Base-by-base conservation (phyloP, 1,140 invertebrate species). In the Eupristina koningsbergeri region DNA sequence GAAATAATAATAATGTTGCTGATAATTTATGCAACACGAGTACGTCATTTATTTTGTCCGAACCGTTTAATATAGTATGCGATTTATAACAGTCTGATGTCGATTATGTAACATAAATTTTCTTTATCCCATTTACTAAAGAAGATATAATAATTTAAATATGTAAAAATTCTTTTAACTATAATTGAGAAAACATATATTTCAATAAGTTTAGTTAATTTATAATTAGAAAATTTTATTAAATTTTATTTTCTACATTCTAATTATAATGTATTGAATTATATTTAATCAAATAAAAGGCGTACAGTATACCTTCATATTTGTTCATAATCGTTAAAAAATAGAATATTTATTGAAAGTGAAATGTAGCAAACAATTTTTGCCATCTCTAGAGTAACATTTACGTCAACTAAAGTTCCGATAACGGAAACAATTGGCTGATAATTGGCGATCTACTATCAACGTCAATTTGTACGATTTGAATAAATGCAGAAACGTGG, bases 371-470 rank as follows among this genome's bases (percentile, higher is more conserved):
- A 58, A 58, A 58, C 3, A 9, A 67, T 34, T 31, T 29, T 64
- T 64, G 29, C 29, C 31, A 29, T 29, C 61, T 64, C 29, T n/a
- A 45, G 45, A 80, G 71, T 80, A 8, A 53, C 13, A 36, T 71
- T 45, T 15, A 78, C 53, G 58, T 64, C 76, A 45, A 64, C 7
- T 31, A 15, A 0, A n/a, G 29, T 36, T 22, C 2, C 17, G 45
- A 15, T 26, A 45, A 26, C 41, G 36, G 26, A 31, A 31, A 82
- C 73, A 82, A 82, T 82, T 26, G 81, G 53, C 29, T 64, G 75
- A 83, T 78, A 83, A 83, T 83, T 78, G 76, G n/a, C 69, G 64
- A 39, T 13, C 53, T 31, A 26, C 11, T 78, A 39, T 50, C n/a
- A n/a, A n/a, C 26, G 69, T 83, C 78, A 73, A 78, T 78, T 73